Conservation (phyloP, 2,797 vertebrate species). For the Oophaga sylvatica region DNA sequence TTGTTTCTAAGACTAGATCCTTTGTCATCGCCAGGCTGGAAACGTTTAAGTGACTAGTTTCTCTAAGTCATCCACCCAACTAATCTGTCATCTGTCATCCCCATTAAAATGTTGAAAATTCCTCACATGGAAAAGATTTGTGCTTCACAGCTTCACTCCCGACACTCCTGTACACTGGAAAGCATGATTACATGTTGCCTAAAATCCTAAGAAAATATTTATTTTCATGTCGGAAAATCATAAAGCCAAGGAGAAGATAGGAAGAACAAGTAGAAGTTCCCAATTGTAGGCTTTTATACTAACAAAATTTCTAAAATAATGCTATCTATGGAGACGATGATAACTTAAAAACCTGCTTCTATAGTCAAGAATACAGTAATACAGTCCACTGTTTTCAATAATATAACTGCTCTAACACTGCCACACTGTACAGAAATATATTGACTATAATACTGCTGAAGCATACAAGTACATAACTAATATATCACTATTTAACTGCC, state of each 20-base stretch:
- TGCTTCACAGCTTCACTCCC: background rate
- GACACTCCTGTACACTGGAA: background rate
- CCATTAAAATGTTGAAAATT: background rate
- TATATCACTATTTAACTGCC: background rate
- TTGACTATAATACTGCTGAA: background rate
- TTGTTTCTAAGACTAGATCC: background rate
- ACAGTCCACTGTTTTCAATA: background rate
- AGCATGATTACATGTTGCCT: background rate
- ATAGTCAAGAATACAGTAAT: background rate
- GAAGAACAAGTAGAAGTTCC: background rate
- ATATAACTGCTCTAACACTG: background rate
- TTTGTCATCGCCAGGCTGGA: slow-evolving; percentile 15
- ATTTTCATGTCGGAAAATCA: background rate
- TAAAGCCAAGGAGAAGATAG: background rate
- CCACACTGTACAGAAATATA: background rate
- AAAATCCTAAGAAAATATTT: background rate
- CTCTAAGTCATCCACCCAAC: background rate
- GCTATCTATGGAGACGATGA: background rate
- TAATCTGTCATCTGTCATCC: slow-evolving; percentile 29
- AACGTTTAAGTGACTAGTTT: slow-evolving; percentile 21
- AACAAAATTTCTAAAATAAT: background rate
- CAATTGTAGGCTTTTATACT: background rate
- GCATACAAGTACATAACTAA: background rate
- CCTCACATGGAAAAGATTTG: slow-evolving; percentile 33
- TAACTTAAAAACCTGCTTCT: background rate